These are phyloP conservation scores for Drosophila sechellia DNA, from an alignment of 1,140 invertebrate species.

Conservation along the genomic window DNA sequence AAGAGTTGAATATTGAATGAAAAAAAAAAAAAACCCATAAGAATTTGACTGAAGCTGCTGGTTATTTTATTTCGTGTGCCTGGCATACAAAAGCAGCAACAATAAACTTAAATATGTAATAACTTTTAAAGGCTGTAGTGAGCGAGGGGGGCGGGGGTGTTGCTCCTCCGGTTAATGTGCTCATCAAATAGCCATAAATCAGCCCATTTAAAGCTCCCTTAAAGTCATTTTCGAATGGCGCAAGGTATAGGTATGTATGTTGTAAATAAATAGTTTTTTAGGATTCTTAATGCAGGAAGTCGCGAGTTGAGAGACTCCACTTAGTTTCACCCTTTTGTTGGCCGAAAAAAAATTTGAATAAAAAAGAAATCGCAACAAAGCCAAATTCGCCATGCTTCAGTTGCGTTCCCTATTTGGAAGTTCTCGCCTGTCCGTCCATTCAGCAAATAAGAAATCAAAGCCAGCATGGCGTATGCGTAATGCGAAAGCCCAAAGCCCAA, in stretches of 20 bases:
- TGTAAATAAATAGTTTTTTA: conserved; percentile 51
- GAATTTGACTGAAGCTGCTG: conserved; percentile 52
- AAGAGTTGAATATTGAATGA: conserved; percentile 61
- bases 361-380: conserved; percentile 49
- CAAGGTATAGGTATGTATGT: conserved; percentile 44
- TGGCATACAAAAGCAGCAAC: conserved; percentile 33
- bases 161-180: conserved; percentile 54
- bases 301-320: neutral
- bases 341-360: conserved; percentile 25
- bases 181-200: conserved; percentile 80
- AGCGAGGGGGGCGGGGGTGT: neutral
- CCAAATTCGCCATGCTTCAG: conserved; percentile 30
- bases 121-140: conserved; percentile 42
- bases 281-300: conserved; percentile 27
- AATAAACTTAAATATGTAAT: conserved; percentile 61
- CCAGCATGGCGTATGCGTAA: conserved; percentile 67
- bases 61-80: conserved; percentile 24
- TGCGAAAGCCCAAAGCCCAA: conserved; percentile 30
- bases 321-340: neutral
- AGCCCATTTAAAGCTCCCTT: conserved; percentile 68
- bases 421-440: conserved; percentile 35
- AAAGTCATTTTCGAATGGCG: conserved; percentile 29
- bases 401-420: conserved; percentile 42
- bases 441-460: conserved; percentile 46
- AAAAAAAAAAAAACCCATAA: conserved; percentile 39